A percentile compares a stretch with the other conserved stretches of the same genome.
Evolutionary conservation across 1,140 invertebrate genomes (phyloP).

Genomic region (Drosophila sp.): DNA sequence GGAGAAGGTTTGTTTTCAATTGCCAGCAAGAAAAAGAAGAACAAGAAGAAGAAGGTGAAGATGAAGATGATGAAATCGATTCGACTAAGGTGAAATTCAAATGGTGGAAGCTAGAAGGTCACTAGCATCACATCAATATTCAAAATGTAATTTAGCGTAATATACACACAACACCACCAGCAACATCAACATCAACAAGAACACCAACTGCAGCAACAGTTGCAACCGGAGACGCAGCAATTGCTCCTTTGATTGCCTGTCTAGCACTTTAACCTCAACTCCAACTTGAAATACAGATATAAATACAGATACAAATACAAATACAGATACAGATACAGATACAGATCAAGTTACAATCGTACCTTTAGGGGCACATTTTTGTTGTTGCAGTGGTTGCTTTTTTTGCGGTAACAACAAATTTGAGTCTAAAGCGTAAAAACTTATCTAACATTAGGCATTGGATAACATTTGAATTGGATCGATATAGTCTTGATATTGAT

Average conservation of each 20-base stretch:
- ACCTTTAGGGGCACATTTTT: neutral
- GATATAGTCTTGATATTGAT: too few relatives aligned
- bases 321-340: neutral
- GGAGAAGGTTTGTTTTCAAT: neutral
- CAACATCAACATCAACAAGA: conserved; percentile 27
- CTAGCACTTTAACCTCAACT: conserved; percentile 19
- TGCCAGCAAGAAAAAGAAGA: neutral
- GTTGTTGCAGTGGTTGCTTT: conserved; percentile 6
- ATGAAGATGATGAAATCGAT: neutral
- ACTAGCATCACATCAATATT: conserved; percentile 76
- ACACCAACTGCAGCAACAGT: conserved; percentile 18
- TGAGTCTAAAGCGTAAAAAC: conserved; percentile 60
- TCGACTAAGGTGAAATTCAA: conserved; percentile 18
- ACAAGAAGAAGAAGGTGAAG: too few relatives aligned
- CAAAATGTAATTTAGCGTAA: conserved; percentile 83
- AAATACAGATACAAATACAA: neutral
- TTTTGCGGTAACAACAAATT: conserved; percentile 57
- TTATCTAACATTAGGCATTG: conserved; percentile 72
- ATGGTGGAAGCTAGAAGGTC: conserved; percentile 29
- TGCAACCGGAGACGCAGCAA: conserved; percentile 64
- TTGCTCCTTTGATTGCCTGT: conserved; percentile 61
- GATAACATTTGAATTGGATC: too few relatives aligned
- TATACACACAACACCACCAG: conserved; percentile 59
- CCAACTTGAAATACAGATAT: neutral
- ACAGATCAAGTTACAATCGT: neutral